A percentile compares a stretch with the other conserved stretches of the same genome.
Evolutionary conservation across 2,113 vertebrate species (phyloP).

Genomic region (Percopsis transmontana): DNA sequence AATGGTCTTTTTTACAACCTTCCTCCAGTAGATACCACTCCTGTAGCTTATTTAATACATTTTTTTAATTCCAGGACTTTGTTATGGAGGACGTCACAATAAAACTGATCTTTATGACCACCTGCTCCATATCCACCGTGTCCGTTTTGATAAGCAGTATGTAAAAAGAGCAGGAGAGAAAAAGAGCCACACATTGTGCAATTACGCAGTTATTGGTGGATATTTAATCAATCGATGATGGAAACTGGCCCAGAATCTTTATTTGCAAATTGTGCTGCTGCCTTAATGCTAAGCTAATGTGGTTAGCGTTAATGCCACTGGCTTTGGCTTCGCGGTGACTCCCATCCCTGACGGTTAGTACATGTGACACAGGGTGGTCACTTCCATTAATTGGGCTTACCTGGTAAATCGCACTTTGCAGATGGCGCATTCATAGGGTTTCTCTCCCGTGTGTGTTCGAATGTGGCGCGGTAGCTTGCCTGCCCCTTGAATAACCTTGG

Average conservation of each 20-base stretch:
- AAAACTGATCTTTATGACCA: slow-evolving; percentile 68
- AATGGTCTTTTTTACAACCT: slow-evolving; percentile 72
- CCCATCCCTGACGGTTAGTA: slow-evolving; percentile 56
- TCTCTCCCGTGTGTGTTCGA: slow-evolving; percentile 98
- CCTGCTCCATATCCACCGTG: slow-evolving; percentile 25
- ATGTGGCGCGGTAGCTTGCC: slow-evolving; percentile 97
- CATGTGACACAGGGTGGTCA: slow-evolving; percentile 63
- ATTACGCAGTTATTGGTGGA: not conserved
- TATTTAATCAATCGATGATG: slow-evolving; percentile 7
- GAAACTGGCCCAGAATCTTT: not conserved
- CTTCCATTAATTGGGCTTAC: slow-evolving; percentile 73
- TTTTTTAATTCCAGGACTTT: slow-evolving; percentile 76
- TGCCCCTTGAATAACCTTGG: slow-evolving; percentile 93
- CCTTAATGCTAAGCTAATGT: slow-evolving; percentile 63
- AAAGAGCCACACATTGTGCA: not conserved
- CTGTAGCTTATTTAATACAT: slow-evolving; percentile 74
- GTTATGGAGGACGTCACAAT: slow-evolving; percentile 67
- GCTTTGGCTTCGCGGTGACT: slow-evolving; percentile 53
- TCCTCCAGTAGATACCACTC: slow-evolving; percentile 62
- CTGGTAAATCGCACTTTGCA: slow-evolving; percentile 87
- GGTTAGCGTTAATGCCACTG: slow-evolving; percentile 58
- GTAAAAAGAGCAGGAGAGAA: not conserved
- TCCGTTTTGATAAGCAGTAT: slow-evolving; percentile 27
- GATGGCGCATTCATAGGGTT: slow-evolving; percentile 97
- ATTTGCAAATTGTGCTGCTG: slow-evolving; percentile 5